phyloP scores from a whole-genome alignment of 1,140 invertebrate genomes.

The Chlorops oryzae region DNA sequence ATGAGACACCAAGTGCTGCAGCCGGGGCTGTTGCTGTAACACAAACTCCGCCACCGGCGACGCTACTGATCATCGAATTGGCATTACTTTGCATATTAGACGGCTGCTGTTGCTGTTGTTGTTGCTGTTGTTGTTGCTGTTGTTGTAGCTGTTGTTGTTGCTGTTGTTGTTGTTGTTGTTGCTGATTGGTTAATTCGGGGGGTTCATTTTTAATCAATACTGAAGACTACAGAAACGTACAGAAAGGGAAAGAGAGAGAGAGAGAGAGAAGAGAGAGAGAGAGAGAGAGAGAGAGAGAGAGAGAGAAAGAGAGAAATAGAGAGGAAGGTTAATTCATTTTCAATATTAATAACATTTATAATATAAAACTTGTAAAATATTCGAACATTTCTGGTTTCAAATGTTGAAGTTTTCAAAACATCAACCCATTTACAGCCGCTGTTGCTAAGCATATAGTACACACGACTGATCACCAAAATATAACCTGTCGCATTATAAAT shows the following conservation, averaged over 20 bases:
- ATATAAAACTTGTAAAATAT: too few species aligned
- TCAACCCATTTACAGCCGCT: constrained; percentile 1
- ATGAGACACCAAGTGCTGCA: constrained; percentile 33
- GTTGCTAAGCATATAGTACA: too few species aligned
- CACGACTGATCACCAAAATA: too few species aligned
- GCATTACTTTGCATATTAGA: too few species aligned
- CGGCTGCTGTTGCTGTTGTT: not conserved
- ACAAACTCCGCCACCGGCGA: constrained; percentile 39
- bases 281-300: not conserved
- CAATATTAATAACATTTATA: too few species aligned
- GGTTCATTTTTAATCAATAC: constrained; percentile 40
- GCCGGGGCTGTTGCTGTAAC: constrained; percentile 29
- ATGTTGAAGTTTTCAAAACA: too few species aligned
- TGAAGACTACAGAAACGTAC: constrained; percentile 32
- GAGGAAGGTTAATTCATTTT: too few species aligned
- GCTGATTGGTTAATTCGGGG: not conserved
- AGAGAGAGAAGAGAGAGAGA: constrained; percentile 12
- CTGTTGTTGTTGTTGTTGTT: constrained; percentile 16
- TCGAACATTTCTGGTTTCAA: too few species aligned
- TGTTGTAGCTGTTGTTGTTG: constrained; percentile 22
- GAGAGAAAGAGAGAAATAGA: constrained; percentile 1
- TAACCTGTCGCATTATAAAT: too few species aligned
- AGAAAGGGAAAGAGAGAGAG: not conserved
- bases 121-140: constrained; percentile 9
- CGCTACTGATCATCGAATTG: too few species aligned